Conservation (phyloP, 2,888 invertebrate species). For the Leucophenga maculata region DNA sequence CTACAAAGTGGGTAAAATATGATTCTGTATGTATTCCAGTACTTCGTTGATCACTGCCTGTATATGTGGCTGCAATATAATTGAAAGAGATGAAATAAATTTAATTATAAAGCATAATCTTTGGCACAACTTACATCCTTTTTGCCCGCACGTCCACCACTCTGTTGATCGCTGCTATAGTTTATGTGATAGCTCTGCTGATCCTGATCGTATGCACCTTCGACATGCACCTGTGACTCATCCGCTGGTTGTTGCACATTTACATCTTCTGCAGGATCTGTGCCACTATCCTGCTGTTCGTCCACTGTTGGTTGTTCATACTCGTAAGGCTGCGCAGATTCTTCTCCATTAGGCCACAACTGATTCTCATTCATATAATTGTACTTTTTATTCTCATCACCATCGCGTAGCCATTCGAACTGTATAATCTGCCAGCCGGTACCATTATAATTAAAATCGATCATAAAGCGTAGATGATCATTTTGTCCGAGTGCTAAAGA, state of each 20-base stretch:
- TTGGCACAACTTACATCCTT: conserved; percentile 46
- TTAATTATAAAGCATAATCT: neutral
- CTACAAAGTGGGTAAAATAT: conserved; percentile 55
- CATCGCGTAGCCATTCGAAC: conserved; percentile 67
- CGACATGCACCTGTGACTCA: conserved; percentile 33
- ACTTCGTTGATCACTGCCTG: conserved; percentile 57
- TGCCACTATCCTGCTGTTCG: neutral
- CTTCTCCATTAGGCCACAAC: conserved; percentile 59
- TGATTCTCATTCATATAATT: conserved; percentile 75
- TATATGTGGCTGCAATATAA: conserved; percentile 49
- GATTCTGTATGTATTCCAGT: conserved; percentile 59
- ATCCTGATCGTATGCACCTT: conserved; percentile 37
- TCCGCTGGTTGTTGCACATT: neutral
- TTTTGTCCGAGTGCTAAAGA: conserved; percentile 52
- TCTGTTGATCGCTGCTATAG: conserved; percentile 22
- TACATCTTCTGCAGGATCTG: neutral
- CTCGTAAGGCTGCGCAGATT: conserved; percentile 58
- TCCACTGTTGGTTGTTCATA: neutral
- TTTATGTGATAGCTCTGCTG: conserved; percentile 33
- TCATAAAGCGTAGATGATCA: conserved; percentile 65
- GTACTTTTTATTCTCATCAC: conserved; percentile 54
- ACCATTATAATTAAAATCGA: conserved; percentile 64
- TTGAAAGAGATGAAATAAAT: neutral
- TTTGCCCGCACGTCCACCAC: conserved; percentile 17
- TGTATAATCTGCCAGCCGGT: conserved; percentile 69